phyloP scores from a whole-genome alignment of 2,797 vertebrate species.

The Bryconaethiops microstoma region DNA sequence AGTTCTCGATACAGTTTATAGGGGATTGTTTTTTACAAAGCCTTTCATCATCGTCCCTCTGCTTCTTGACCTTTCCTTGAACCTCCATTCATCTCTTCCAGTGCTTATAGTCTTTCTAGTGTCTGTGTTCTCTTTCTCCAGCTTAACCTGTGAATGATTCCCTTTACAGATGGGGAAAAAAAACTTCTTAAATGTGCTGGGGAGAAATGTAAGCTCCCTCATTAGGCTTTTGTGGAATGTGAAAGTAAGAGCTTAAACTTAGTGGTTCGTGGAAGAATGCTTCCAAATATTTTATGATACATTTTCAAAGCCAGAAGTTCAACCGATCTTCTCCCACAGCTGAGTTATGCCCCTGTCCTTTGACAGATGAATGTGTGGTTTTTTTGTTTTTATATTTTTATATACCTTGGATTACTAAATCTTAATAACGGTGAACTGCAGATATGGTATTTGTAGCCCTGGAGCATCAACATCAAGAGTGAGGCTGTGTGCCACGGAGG shows the following conservation, averaged over 20 bases:
- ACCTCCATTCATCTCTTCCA: slow-evolving; percentile 28
- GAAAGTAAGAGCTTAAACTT: slow-evolving; percentile 20
- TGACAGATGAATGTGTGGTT: neutral
- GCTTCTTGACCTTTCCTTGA: neutral
- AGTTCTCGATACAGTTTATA: neutral
- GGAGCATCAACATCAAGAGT: neutral
- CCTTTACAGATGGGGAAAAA: neutral
- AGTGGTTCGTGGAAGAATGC: slow-evolving; percentile 11
- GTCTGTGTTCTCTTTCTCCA: neutral
- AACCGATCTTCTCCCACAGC: neutral
- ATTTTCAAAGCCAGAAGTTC: slow-evolving; percentile 3
- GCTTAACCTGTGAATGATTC: neutral
- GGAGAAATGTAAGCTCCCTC: slow-evolving; percentile 3
- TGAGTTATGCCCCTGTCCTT: neutral
- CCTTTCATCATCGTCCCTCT: no score
- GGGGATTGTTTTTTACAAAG: no score
- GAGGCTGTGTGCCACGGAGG: neutral
- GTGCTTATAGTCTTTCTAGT: slow-evolving; percentile 13
- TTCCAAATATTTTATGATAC: slow-evolving; percentile 17
- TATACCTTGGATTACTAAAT: neutral
- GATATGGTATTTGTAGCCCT: neutral
- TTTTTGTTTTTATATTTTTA: neutral
- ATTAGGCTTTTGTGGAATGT: slow-evolving; percentile 27
- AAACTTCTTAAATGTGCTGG: neutral
- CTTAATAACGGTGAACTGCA: neutral